Percentiles rank a stretch among this genome's conserved stretches.
phyloP scores from a whole-genome alignment of 2,888 invertebrate species.

The Uloborus plumipes region DNA sequence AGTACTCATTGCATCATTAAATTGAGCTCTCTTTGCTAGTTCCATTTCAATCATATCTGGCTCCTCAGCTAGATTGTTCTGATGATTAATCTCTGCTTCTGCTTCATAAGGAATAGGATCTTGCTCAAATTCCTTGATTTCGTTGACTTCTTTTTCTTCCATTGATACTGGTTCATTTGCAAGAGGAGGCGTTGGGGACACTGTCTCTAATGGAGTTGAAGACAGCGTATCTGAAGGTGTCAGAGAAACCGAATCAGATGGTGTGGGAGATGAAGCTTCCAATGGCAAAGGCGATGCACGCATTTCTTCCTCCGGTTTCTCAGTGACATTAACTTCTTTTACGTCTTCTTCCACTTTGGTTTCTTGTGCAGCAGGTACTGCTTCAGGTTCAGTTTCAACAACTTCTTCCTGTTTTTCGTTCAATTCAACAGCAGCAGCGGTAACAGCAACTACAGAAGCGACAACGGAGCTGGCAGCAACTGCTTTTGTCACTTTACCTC shows the following conservation, averaged over 20 bases:
- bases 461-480: slow-evolving; percentile 74
- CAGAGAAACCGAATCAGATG: slow-evolving; percentile 54
- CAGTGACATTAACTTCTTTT: slow-evolving; percentile 18
- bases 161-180: slow-evolving; percentile 41
- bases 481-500: slow-evolving; percentile 67
- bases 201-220: slow-evolving; percentile 51
- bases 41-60: slow-evolving; percentile 22
- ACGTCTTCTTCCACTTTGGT: neutral
- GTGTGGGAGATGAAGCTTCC: slow-evolving; percentile 50
- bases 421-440: slow-evolving; percentile 76
- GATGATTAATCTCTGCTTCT: neutral
- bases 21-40: slow-evolving; percentile 12
- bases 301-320: slow-evolving; percentile 38
- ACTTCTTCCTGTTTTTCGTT: slow-evolving; percentile 63
- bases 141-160: slow-evolving; percentile 61
- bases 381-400: slow-evolving; percentile 24
- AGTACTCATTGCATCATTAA: slow-evolving; percentile 43
- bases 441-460: slow-evolving; percentile 75
- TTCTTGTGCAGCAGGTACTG: slow-evolving; percentile 5
- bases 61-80: neutral
- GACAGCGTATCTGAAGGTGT: slow-evolving; percentile 56
- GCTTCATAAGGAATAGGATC: slow-evolving; percentile 45
- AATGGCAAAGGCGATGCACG: slow-evolving; percentile 39
- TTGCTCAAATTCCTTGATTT: slow-evolving; percentile 59
- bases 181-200: slow-evolving; percentile 51